A percentile compares a stretch with the other conserved stretches of the same genome.
Conservation (phyloP, 1,140 invertebrate species). For the Cydia pomonella region DNA sequence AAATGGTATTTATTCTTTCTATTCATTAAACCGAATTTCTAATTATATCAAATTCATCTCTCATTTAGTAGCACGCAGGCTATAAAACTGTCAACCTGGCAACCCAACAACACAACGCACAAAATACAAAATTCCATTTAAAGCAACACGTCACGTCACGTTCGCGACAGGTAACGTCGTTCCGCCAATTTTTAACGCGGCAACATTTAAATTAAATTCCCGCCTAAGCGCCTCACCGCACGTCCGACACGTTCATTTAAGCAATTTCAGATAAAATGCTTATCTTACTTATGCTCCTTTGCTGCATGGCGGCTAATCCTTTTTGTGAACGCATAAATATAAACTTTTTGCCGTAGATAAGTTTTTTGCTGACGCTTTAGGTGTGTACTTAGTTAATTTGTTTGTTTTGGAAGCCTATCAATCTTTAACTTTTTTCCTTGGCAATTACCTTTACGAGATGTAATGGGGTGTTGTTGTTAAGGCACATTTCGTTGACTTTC, state of each 20-base stretch:
- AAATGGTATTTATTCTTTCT: too few species aligned
- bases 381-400: conserved; percentile 30
- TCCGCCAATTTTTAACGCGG: conserved; percentile 32
- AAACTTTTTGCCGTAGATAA: conserved; percentile 23
- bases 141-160: conserved; percentile 23
- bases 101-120: not conserved
- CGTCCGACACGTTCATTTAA: conserved; percentile 29
- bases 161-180: conserved; percentile 30
- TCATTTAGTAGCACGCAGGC: not conserved
- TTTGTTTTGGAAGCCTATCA: conserved; percentile 2
- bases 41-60: not conserved
- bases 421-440: conserved; percentile 14
- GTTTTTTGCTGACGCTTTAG: conserved; percentile 25
- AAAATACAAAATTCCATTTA: conserved; percentile 29
- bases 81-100: conserved; percentile 18
- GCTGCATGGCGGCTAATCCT: conserved; percentile 11
- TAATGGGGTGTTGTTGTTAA: conserved; percentile 1
- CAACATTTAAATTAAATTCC: conserved; percentile 33
- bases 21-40: too few species aligned
- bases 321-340: conserved; percentile 26
- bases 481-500: not conserved
- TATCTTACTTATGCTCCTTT: conserved; percentile 18
- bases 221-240: conserved; percentile 19
- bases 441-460: conserved; percentile 20
- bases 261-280: conserved; percentile 31